Base-by-base conservation (phyloP, 2,797 vertebrate species). In the Spondyliosoma cantharus region DNA sequence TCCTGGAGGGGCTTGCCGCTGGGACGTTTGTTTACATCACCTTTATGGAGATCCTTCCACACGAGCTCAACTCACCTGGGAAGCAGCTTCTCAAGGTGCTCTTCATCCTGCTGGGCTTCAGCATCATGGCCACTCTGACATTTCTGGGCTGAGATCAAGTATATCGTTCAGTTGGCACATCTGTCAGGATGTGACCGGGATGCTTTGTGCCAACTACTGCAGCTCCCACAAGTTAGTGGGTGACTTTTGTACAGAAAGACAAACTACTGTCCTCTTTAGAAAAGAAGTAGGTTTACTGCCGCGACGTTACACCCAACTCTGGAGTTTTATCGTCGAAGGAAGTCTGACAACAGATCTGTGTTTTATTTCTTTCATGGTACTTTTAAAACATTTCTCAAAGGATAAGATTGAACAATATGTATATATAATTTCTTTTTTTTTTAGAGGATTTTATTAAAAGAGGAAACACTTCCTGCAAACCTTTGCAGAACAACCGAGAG, bases 1-100 rank as follows among this genome's bases (percentile, higher is more conserved):
- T 97, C 22, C 89, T 98, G 84, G 96, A 97, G 87, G 96, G 97
- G 3, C 87, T 97, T 27, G 94, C 97, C 0, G 95, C 96, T 0
- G 97, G 97, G 11, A 98, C 97, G 0, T 98, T 97, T 62, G 50
- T 98, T 16, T 97, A 97, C 81, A 96, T 98, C 90, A 97, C 97
- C 81, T 98, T 98, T 80, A 74, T 98, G 79, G 97, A 98, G 92
- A 97, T 98, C 90, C 93, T 98, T 46, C 97, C 97, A 0, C 95
- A 96, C 15, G 96, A 97, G 75, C 94, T 98, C 53, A 96, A 96
- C 89, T 92, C 95, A 1, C 92, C 93, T 0, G 96, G 95, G 74
- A 90, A 84, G 67, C 96, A 95, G 86, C 93, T 98, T 15, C 92
- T 95, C 73, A 97, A 97, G 87, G 96, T 96, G 83, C 68, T 96